phyloP scores from a whole-genome alignment of 92 coral and sea anemone species.

The Umimayanthus kanabou region DNA sequence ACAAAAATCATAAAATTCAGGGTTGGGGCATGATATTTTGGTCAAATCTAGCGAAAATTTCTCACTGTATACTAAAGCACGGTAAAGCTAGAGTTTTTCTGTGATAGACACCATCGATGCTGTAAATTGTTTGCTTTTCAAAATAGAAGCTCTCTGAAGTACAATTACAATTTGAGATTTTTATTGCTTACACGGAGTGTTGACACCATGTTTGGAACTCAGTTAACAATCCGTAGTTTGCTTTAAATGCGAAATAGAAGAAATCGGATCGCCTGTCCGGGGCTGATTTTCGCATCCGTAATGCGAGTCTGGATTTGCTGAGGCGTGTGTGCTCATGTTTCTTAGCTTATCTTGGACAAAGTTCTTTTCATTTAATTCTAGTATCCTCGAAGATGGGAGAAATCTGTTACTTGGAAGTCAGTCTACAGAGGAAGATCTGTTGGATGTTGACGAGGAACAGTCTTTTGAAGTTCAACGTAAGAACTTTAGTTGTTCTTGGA shows the following conservation, averaged over 20 bases:
- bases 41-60: no score
- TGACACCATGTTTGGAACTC: not conserved
- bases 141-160: no score
- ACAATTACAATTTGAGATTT: no score
- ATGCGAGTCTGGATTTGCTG: no score
- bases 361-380: not conserved
- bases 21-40: not conserved
- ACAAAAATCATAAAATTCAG: not conserved
- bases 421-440: not conserved
- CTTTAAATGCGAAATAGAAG: not conserved
- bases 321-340: not conserved
- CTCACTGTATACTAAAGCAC: no score
- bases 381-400: not conserved
- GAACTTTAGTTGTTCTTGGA: not conserved
- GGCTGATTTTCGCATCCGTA: no score
- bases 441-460: not conserved
- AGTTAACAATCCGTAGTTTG: not conserved
- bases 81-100: no score
- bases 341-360: not conserved
- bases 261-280: no score
- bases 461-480: slow-evolving; percentile 33
- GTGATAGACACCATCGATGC: no score
- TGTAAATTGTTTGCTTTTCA: no score
- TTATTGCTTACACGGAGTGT: not conserved
- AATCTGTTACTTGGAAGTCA: slow-evolving; percentile 8